Evolutionary conservation across 2,113 vertebrate species (phyloP).

Genomic region (Oxyruncus cristatus): DNA sequence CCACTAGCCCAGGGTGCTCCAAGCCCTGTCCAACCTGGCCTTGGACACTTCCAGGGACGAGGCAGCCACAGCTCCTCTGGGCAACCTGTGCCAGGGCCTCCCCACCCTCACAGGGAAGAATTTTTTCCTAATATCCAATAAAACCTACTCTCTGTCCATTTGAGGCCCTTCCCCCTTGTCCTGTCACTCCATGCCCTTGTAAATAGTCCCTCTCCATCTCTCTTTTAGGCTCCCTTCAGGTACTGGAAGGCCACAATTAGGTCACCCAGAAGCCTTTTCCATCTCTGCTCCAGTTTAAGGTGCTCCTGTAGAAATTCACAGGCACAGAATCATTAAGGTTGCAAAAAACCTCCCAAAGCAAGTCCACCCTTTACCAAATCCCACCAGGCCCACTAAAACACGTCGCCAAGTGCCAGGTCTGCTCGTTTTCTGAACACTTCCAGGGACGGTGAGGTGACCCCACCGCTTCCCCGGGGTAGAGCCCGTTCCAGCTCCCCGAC

Average conservation of each 20-base stretch:
- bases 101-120: not conserved
- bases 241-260: not conserved
- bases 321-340: not conserved
- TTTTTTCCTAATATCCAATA: not conserved
- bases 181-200: not conserved
- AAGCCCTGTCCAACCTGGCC: not conserved
- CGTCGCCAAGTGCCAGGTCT: not conserved
- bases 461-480: not conserved
- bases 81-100: not conserved
- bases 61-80: not conserved
- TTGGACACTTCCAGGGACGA: not conserved
- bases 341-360: not conserved
- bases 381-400: not conserved
- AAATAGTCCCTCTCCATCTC: not conserved
- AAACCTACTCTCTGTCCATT: not conserved
- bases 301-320: not conserved
- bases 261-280: not conserved
- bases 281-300: not conserved
- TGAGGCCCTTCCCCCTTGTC: not conserved
- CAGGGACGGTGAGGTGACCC: not conserved
- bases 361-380: too few relatives aligned
- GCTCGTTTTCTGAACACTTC: not conserved
- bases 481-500: not conserved
- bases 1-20: not conserved
- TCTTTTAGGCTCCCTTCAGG: not conserved